Conservation (phyloP, 1,140 invertebrate species). For the Lutraria rhynchaena region DNA sequence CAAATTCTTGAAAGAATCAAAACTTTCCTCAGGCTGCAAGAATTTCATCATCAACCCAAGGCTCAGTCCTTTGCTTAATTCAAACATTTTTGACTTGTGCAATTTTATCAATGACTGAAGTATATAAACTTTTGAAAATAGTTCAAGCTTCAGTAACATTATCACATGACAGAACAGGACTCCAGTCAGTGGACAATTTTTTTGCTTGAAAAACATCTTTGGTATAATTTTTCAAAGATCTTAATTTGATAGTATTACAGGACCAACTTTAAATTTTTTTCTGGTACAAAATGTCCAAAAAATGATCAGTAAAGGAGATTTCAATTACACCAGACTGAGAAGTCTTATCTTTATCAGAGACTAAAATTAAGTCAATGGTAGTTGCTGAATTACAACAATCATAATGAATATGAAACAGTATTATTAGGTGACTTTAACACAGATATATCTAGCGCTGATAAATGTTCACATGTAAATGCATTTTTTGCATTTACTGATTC, state of each 20-base stretch:
- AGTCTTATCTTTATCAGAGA: slow-evolving; percentile 35
- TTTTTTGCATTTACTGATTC: slow-evolving; percentile 38
- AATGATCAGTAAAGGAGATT: slow-evolving; percentile 31
- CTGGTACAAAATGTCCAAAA: slow-evolving; percentile 28
- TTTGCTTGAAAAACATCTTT: slow-evolving; percentile 22
- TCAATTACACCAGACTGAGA: slow-evolving; percentile 44
- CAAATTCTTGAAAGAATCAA: slow-evolving; percentile 11
- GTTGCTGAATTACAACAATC: too few species aligned
- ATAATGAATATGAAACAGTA: slow-evolving; percentile 49
- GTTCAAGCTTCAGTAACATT: slow-evolving; percentile 40
- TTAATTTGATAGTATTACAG: slow-evolving; percentile 28
- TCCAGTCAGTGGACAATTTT: slow-evolving; percentile 28
- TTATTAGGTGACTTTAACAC: slow-evolving; percentile 42
- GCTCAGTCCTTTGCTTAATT: slow-evolving; percentile 40
- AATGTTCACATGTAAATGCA: slow-evolving; percentile 22
- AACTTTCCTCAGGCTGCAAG: slow-evolving; percentile 10
- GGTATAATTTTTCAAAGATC: slow-evolving; percentile 40
- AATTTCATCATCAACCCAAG: slow-evolving; percentile 36
- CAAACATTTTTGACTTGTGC: slow-evolving; percentile 29
- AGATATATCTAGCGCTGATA: slow-evolving; percentile 21
- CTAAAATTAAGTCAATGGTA: too few species aligned
- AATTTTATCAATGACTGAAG: slow-evolving; percentile 33
- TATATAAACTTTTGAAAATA: slow-evolving; percentile 31
- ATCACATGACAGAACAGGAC: slow-evolving; percentile 26
- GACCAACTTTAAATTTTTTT: slow-evolving; percentile 5